These are phyloP conservation scores for Drosophila neonasuta DNA, from an alignment of 2,888 invertebrate species.

Conservation along the genomic window DNA sequence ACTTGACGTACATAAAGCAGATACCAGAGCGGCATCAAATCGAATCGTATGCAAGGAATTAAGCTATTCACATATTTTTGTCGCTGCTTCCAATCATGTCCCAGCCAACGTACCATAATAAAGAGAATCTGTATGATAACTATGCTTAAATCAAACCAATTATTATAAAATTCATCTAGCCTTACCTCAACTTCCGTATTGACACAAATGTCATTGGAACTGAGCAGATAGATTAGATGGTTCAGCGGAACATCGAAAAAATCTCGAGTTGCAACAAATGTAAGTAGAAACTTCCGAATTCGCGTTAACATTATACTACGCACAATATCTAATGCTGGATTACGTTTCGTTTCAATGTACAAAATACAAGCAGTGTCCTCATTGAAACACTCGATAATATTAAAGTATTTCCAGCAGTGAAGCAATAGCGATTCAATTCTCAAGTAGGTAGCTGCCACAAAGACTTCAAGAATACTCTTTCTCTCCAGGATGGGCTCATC, in stretches of 20 bases:
- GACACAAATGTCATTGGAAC: slow-evolving; percentile 88
- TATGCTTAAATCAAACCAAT: slow-evolving; percentile 27
- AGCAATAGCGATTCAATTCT: slow-evolving; percentile 64
- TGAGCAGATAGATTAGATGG: slow-evolving; percentile 86
- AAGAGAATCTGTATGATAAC: slow-evolving; percentile 85
- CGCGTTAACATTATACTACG: slow-evolving; percentile 84
- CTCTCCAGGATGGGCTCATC: slow-evolving; percentile 85
- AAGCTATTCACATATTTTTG: slow-evolving; percentile 84
- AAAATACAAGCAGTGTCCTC: slow-evolving; percentile 84
- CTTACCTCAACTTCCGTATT: slow-evolving; percentile 84
- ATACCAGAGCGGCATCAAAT: slow-evolving; percentile 90
- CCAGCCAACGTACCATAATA: slow-evolving; percentile 90
- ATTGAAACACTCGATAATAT: slow-evolving; percentile 86
- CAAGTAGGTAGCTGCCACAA: slow-evolving; percentile 70
- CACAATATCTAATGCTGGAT: slow-evolving; percentile 78
- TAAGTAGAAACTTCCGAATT: slow-evolving; percentile 89
- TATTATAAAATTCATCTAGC: fast-evolving
- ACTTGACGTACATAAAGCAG: slow-evolving; percentile 84
- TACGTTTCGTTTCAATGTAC: slow-evolving; percentile 83
- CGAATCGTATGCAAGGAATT: slow-evolving; percentile 88
- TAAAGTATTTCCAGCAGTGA: slow-evolving; percentile 88
- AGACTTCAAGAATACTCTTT: slow-evolving; percentile 42
- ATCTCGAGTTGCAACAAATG: slow-evolving; percentile 88
- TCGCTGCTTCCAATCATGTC: slow-evolving; percentile 86
- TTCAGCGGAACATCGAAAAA: slow-evolving; percentile 86